Evolutionary conservation across 2,113 vertebrate species (phyloP).

Genomic region (Lichenostomus cassidix): DNA sequence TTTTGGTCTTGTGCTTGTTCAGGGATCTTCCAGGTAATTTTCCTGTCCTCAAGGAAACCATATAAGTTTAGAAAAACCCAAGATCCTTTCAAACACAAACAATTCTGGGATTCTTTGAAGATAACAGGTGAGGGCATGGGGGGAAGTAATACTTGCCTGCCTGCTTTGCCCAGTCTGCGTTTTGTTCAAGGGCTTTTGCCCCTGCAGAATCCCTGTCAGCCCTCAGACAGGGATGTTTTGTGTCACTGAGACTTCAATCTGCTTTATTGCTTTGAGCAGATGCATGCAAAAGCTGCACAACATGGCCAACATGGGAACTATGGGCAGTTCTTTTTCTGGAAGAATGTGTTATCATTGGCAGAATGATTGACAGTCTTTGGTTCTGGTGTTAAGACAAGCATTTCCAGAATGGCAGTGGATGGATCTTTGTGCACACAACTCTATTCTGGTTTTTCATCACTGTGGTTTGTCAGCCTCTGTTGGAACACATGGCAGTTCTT

Average conservation of each 20-base stretch:
- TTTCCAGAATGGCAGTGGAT: background rate
- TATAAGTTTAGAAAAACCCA: background rate
- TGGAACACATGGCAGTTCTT: background rate
- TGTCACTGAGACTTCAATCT: background rate
- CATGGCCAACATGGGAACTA: background rate
- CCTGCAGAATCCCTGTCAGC: background rate
- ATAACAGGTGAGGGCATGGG: background rate
- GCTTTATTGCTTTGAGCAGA: background rate
- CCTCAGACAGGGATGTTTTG: background rate
- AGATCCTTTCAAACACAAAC: background rate
- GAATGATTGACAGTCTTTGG: background rate
- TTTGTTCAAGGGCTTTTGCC: background rate
- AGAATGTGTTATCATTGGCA: background rate
- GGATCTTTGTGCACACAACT: background rate
- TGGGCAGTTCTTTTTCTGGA: background rate
- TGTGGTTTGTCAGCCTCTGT: background rate
- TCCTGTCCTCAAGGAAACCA: background rate
- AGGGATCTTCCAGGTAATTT: background rate
- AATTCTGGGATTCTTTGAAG: background rate
- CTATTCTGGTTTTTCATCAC: background rate
- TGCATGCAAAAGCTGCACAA: background rate
- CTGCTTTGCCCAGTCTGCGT: background rate
- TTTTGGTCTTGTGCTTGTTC: background rate
- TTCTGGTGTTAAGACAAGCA: background rate
- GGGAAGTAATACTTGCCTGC: background rate